Evolutionary conservation across 2,888 invertebrate species (phyloP).

Genomic region (Philereme transversata): DNA sequence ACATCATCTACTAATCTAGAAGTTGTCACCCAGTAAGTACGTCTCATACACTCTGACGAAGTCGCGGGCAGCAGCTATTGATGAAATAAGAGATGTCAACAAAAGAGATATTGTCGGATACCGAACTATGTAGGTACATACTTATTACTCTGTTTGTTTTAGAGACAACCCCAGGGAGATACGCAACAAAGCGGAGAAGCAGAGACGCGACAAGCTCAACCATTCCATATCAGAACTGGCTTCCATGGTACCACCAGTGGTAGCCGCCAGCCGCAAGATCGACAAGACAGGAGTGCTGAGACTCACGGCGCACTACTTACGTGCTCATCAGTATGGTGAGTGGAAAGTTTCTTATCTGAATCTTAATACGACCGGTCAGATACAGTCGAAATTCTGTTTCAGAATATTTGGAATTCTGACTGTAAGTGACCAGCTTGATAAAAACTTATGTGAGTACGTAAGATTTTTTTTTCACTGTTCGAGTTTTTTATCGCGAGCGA

Average conservation of each 20-base stretch:
- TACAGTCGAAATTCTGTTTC: neutral
- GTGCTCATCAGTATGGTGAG: slow-evolving; percentile 87
- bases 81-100: no score
- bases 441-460: no score
- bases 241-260: slow-evolving; percentile 91
- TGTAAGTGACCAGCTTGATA: no score
- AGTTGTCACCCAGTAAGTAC: no score
- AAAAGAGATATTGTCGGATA: no score
- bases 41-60: no score
- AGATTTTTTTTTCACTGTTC: no score
- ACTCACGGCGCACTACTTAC: slow-evolving; percentile 92
- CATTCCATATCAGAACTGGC: slow-evolving; percentile 92
- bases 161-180: slow-evolving; percentile 85
- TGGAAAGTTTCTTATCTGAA: neutral
- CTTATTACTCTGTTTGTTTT: slow-evolving; percentile 24
- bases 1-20: no score
- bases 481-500: no score
- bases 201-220: slow-evolving; percentile 94
- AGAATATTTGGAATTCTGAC: no score
- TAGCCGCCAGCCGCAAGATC: slow-evolving; percentile 89
- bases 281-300: slow-evolving; percentile 96
- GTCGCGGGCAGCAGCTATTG: no score
- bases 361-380: no score
- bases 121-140: neutral
- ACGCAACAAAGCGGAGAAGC: slow-evolving; percentile 95